Percentiles rank a stretch among this genome's conserved stretches.
These are phyloP conservation scores for Eristalis pertinax DNA, from an alignment of 2,888 invertebrate species.

Conservation along the genomic window DNA sequence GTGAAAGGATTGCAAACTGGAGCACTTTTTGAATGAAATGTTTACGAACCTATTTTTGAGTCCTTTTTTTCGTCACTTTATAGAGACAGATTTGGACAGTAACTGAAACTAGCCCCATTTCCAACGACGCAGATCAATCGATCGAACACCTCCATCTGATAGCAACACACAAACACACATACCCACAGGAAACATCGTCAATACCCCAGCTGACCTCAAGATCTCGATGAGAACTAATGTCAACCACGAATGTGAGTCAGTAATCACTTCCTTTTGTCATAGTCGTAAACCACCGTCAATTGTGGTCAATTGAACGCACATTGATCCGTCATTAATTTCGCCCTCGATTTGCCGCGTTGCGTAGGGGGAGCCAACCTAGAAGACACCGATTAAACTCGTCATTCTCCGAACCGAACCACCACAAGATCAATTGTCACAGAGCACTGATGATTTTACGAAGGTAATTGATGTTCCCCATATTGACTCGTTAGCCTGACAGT, in stretches of 20 bases:
- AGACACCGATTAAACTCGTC: conserved; percentile 34
- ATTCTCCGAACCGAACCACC: conserved; percentile 36
- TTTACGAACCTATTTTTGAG: too few relatives aligned
- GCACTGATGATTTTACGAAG: conserved; percentile 62
- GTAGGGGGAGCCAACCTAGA: conserved; percentile 21
- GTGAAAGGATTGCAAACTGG: too few relatives aligned
- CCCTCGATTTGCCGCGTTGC: conserved; percentile 10
- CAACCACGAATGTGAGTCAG: conserved; percentile 26
- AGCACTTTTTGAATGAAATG: too few relatives aligned
- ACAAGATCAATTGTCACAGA: conserved; percentile 65
- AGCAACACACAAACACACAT: not conserved
- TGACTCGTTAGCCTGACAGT: conserved; percentile 33
- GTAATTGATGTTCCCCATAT: conserved; percentile 64
- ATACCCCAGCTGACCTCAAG: not conserved
- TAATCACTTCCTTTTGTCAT: conserved; percentile 63
- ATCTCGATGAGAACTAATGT: conserved; percentile 6
- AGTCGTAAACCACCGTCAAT: conserved; percentile 59
- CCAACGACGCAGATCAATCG: not conserved
- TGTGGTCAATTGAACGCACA: conserved; percentile 67
- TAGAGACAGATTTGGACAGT: too few relatives aligned
- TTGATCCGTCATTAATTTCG: conserved; percentile 62
- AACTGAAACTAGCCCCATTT: not conserved
- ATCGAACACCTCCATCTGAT: not conserved
- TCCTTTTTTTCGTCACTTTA: too few relatives aligned
- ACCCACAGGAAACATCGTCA: not conserved